Evolutionary conservation across 2,797 vertebrate genomes (phyloP).

Genomic region (Liasis olivaceus): DNA sequence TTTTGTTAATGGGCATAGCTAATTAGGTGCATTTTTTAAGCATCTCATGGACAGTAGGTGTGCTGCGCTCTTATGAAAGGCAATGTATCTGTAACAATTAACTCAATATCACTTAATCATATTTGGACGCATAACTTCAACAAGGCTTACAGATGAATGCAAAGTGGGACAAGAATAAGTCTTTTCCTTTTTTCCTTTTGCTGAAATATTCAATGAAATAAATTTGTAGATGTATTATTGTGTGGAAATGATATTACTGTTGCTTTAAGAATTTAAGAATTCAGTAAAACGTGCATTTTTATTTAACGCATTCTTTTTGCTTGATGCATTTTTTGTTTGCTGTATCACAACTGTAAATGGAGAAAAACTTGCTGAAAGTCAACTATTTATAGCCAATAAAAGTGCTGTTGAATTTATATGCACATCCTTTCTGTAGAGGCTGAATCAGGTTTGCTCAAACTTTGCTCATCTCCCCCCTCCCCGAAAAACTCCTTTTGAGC

Average conservation of each 20-base stretch:
- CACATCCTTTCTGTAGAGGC: background rate
- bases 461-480: background rate
- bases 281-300: background rate
- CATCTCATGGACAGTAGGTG: background rate
- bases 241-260: slow-evolving; percentile 3
- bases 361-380: background rate
- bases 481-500: background rate
- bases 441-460: background rate
- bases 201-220: slow-evolving; percentile 18
- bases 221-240: slow-evolving; percentile 3
- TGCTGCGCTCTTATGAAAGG: slow-evolving; percentile 22
- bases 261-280: background rate
- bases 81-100: background rate
- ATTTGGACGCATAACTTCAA: background rate
- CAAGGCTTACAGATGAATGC: background rate
- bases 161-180: background rate
- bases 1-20: background rate
- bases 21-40: background rate
- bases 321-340: background rate
- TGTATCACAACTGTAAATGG: background rate
- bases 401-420: background rate
- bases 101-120: background rate
- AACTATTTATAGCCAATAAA: background rate
- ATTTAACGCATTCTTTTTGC: background rate
- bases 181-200: background rate